A percentile compares a stretch with the other conserved stretches of the same genome.
phyloP scores from a whole-genome alignment of 2,113 vertebrate genomes.

The Zootoca vivipara region DNA sequence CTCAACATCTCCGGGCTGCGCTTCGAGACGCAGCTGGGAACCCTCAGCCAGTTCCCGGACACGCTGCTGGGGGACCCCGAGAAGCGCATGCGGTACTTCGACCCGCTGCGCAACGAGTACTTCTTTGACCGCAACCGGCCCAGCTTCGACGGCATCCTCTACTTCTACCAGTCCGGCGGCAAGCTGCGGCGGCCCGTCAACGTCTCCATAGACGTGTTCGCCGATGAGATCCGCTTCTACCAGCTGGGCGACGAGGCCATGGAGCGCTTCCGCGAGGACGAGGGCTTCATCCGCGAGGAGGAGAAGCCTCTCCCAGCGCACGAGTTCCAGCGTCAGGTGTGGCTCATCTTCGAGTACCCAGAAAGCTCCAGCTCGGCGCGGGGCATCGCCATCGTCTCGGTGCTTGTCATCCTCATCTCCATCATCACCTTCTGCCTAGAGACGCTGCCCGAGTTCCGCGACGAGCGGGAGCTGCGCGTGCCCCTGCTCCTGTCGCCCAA shows the following conservation, averaged over 20 bases:
- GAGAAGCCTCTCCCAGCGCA: constrained; percentile 89
- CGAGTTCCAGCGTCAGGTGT: constrained; percentile 96
- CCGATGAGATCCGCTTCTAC: constrained; percentile 94
- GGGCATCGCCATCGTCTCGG: constrained; percentile 93
- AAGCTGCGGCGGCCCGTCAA: constrained; percentile 92
- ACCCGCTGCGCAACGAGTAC: constrained; percentile 95
- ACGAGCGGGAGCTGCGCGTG: constrained; percentile 83
- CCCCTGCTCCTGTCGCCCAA: constrained; percentile 61
- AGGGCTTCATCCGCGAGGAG: constrained; percentile 93
- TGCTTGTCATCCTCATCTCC: constrained; percentile 95
- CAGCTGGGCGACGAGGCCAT: constrained; percentile 93
- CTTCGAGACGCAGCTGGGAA: constrained; percentile 94
- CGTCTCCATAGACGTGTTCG: constrained; percentile 93
- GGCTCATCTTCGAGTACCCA: constrained; percentile 96
- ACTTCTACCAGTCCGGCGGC: constrained; percentile 96
- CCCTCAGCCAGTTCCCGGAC: constrained; percentile 95
- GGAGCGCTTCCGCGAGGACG: constrained; percentile 93
- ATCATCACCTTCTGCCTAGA: constrained; percentile 97
- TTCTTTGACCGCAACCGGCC: constrained; percentile 98
- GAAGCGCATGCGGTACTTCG: constrained; percentile 94
- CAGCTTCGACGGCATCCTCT: constrained; percentile 94
- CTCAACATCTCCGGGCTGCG: constrained; percentile 95
- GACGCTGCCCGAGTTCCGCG: constrained; percentile 93
- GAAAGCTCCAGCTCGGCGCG: constrained; percentile 92
- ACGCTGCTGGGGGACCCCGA: constrained; percentile 91